Evolutionary conservation across 2,113 vertebrate species (phyloP), one percentile per base, ranked within the genome.

Genomic region (Paratilapia polleni): DNA sequence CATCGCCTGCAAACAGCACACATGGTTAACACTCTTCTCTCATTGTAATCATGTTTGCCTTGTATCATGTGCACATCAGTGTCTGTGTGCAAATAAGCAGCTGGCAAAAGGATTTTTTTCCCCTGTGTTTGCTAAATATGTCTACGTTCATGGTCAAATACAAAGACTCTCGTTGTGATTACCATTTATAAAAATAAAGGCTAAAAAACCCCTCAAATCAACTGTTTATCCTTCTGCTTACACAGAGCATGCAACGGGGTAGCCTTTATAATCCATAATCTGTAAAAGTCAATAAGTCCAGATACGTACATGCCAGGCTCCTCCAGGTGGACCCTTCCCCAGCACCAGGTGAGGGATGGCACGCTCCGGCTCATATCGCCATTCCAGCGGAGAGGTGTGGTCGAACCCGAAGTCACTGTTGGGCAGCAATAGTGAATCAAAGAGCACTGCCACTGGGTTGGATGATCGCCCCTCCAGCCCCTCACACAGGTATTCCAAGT

Each of bases 401-500:
- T 96, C 95, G 70, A 91, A 43, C 1, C 96, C 96, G 0, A 95
- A 96, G 88, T 97, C 96, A 3, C 96, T 92, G 91, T 95, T 94
- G 0, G 96, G 96, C 14, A 96, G 93, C 70, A 97, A 95, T 87
- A 97, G 92, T 0, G 96, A 95, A 59, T 97, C 96, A 31, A 97
- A 96, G 15, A 97, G 95, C 83, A 97, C 95, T 0, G 96, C 96
- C 83, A 97, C 92, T 0, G 96, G 96, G 63, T 96, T 97, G 68
- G 95, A 95, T 1, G 96, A 96, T 0, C 96, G 93, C 0, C 96
- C 96, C 82, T 97, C 96, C 83, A 97, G 24, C 0, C 96, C 96
- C 78, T 97, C 96, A n/a, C 95, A 96, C 77, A 97, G 91, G 62
- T 96, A 96, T 85, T 96, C 95, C 89, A 97, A 92, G 14, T 97